A percentile compares a stretch with the other conserved stretches of the same genome.
These are phyloP conservation scores for Chloromyia formosa DNA, from an alignment of 2,888 invertebrate genomes.

Conservation along the genomic window DNA sequence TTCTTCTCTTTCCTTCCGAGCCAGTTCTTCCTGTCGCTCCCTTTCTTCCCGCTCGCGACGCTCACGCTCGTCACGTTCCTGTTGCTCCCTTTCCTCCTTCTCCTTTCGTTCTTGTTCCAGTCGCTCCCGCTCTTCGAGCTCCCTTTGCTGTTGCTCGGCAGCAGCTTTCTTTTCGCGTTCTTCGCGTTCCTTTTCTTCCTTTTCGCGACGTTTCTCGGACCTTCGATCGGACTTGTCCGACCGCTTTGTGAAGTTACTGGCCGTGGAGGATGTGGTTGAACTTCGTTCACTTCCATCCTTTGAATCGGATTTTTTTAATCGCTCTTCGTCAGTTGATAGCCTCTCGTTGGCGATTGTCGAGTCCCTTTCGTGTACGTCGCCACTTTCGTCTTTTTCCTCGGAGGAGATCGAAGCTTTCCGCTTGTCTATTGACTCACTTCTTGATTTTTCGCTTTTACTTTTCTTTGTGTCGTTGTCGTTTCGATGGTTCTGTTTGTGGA, in stretches of 20 bases:
- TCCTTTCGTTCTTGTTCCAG: slow-evolving; percentile 53
- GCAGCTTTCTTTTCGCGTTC: slow-evolving; percentile 52
- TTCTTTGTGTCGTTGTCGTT: slow-evolving; percentile 56
- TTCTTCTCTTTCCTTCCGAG: slow-evolving; percentile 56
- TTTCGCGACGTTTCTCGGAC: slow-evolving; percentile 54
- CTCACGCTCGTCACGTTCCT: slow-evolving; percentile 49
- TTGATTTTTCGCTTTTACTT: slow-evolving; percentile 51
- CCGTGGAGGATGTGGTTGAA: slow-evolving; percentile 56
- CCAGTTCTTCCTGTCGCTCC: slow-evolving; percentile 54
- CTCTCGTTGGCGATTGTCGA: slow-evolving; percentile 56
- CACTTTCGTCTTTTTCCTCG: slow-evolving; percentile 31
- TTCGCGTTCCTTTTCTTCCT: slow-evolving; percentile 60
- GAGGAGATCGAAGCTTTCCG: slow-evolving; percentile 44
- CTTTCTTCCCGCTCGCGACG: slow-evolving; percentile 58
- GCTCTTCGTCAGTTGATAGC: slow-evolving; percentile 54
- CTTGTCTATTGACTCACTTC: slow-evolving; percentile 50
- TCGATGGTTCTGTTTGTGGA: slow-evolving; percentile 60
- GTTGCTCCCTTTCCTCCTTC: slow-evolving; percentile 35
- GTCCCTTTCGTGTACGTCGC: slow-evolving; percentile 36
- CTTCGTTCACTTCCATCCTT: slow-evolving; percentile 51
- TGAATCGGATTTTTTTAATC: slow-evolving; percentile 51
- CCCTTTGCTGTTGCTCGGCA: slow-evolving; percentile 50
- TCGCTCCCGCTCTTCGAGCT: slow-evolving; percentile 54
- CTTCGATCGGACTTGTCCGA: slow-evolving; percentile 52
- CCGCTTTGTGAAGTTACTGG: slow-evolving; percentile 53